Percentiles rank a stretch among this genome's conserved stretches.
These are phyloP conservation scores for Leptodactylus fallax DNA, from an alignment of 2,797 vertebrate genomes.

Conservation along the genomic window DNA sequence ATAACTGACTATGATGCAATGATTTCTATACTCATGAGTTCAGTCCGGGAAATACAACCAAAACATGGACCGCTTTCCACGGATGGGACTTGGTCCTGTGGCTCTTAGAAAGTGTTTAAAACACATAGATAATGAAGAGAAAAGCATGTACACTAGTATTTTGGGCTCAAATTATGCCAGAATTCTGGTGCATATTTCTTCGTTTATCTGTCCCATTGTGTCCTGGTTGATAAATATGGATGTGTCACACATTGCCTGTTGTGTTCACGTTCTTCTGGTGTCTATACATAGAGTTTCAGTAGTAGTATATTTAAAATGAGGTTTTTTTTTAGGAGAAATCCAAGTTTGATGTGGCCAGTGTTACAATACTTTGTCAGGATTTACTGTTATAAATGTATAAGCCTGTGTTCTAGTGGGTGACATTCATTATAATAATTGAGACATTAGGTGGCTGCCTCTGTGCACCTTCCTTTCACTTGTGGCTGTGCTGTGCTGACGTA, in stretches of 20 bases:
- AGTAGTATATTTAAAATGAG: not conserved
- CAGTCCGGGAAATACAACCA: too few species aligned
- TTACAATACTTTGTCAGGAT: not conserved
- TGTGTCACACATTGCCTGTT: not conserved
- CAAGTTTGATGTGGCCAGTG: not conserved
- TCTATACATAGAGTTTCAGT: slow-evolving; percentile 4
- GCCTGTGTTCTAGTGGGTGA: slow-evolving; percentile 8
- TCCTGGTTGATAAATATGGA: slow-evolving; percentile 17
- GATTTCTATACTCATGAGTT: too few species aligned
- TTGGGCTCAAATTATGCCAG: too few species aligned
- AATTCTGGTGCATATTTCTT: too few species aligned
- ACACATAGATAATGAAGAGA: too few species aligned
- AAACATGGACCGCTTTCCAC: too few species aligned
- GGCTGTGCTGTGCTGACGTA: slow-evolving; percentile 53
- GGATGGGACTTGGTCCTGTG: too few species aligned
- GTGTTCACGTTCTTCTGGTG: slow-evolving; percentile 7
- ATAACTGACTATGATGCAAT: too few species aligned
- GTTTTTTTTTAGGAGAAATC: slow-evolving; percentile 35
- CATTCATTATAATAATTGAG: slow-evolving; percentile 41
- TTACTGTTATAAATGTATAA: slow-evolving; percentile 28
- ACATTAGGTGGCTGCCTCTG: slow-evolving; percentile 28
- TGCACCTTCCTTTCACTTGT: slow-evolving; percentile 35
- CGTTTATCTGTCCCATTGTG: too few species aligned
- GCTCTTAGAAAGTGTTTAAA: too few species aligned
- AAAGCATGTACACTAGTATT: too few species aligned